These are phyloP conservation scores for Sula dactylatra DNA, from an alignment of 2,113 vertebrate species.

Conservation along the genomic window DNA sequence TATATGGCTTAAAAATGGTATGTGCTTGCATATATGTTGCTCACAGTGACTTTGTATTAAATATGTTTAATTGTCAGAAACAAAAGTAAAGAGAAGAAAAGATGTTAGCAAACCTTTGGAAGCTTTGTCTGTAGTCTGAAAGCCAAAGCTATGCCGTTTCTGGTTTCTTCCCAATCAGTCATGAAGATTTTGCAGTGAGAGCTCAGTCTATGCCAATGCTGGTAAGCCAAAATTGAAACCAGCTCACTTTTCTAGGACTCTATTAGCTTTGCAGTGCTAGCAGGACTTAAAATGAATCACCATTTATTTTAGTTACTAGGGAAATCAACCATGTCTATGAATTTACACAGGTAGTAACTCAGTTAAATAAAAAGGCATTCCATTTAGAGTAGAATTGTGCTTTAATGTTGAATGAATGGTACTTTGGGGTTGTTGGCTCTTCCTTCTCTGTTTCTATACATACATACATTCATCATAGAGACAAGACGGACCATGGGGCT, in stretches of 20 bases:
- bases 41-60: neutral
- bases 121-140: neutral
- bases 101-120: neutral
- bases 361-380: neutral
- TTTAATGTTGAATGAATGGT: neutral
- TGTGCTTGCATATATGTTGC: neutral
- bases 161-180: neutral
- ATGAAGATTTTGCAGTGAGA: neutral
- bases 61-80: neutral
- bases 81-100: neutral
- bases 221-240: neutral
- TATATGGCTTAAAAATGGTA: neutral
- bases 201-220: neutral
- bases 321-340: neutral
- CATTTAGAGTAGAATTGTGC: neutral
- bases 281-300: neutral
- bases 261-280: neutral
- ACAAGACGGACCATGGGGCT: neutral
- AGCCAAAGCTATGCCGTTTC: neutral
- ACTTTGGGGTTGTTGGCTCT: neutral
- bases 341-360: neutral
- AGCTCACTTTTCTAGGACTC: neutral
- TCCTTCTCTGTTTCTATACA: neutral
- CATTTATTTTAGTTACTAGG: slow-evolving; percentile 1
- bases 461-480: neutral